These are phyloP conservation scores for Tringa solitaria DNA, from an alignment of 2,113 vertebrate genomes.

Conservation along the genomic window DNA sequence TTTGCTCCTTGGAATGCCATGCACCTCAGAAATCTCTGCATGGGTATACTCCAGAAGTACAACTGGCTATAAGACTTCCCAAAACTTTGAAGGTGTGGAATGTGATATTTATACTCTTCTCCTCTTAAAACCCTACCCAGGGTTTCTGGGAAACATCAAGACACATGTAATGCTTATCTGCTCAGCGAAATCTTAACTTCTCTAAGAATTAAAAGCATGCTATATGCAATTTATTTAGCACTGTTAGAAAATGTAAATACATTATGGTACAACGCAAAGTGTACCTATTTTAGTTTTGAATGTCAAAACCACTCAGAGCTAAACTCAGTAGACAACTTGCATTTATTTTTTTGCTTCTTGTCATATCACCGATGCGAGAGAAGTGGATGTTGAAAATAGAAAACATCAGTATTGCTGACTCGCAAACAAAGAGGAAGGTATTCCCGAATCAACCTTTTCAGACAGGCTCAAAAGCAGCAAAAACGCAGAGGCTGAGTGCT, in stretches of 20 bases:
- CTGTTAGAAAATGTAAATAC: not conserved
- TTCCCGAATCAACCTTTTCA: not conserved
- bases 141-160: not conserved
- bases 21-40: not conserved
- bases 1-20: not conserved
- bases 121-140: not conserved
- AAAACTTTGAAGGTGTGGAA: not conserved
- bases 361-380: not conserved
- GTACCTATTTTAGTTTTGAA: not conserved
- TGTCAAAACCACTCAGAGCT: not conserved
- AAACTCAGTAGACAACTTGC: not conserved
- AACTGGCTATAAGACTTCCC: not conserved
- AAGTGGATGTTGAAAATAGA: not conserved
- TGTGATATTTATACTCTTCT: not conserved
- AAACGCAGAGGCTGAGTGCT: not conserved
- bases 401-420: not conserved
- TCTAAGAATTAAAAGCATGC: not conserved
- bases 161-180: not conserved
- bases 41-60: not conserved
- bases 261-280: not conserved
- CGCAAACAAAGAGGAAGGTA: not conserved
- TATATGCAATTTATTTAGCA: not conserved
- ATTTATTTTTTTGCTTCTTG: not conserved
- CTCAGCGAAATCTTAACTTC: not conserved
- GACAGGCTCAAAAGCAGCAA: not conserved